Evolutionary conservation across 1,140 invertebrate species (phyloP).

Genomic region (Zaprionus camerounensis): DNA sequence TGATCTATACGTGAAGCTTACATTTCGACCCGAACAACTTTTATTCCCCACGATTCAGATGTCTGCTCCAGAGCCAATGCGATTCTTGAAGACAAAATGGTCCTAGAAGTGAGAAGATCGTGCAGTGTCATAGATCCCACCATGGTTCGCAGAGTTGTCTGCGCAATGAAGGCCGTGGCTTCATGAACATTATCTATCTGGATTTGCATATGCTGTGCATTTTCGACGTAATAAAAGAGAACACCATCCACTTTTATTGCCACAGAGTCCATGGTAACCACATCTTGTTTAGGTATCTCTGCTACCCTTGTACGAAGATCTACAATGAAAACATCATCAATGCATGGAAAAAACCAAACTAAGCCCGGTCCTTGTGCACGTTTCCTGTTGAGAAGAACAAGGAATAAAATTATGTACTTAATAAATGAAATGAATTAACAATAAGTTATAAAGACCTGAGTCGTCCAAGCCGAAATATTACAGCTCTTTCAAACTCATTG

Average conservation of each 20-base stretch:
- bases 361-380: slow-evolving; percentile 84
- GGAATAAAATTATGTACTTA: not conserved
- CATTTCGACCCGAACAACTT: slow-evolving; percentile 97
- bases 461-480: slow-evolving; percentile 94
- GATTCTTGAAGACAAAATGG: slow-evolving; percentile 57
- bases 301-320: slow-evolving; percentile 90
- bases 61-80: slow-evolving; percentile 52
- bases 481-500: slow-evolving; percentile 91
- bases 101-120: slow-evolving; percentile 86
- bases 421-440: not conserved
- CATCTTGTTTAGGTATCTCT: slow-evolving; percentile 89
- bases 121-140: slow-evolving; percentile 89
- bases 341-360: slow-evolving; percentile 91
- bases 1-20: slow-evolving; percentile 84
- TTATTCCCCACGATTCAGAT: slow-evolving; percentile 93
- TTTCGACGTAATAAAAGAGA: slow-evolving; percentile 90
- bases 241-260: slow-evolving; percentile 92
- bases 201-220: slow-evolving; percentile 91
- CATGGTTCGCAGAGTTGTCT: slow-evolving; percentile 88
- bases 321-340: slow-evolving; percentile 89
- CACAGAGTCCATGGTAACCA: slow-evolving; percentile 91
- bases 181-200: slow-evolving; percentile 92
- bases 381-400: slow-evolving; percentile 19
- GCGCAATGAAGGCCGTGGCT: slow-evolving; percentile 87
- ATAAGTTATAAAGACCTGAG: slow-evolving; percentile 85